These are phyloP conservation scores for Leucoma salicis DNA, from an alignment of 2,888 invertebrate genomes.

Conservation along the genomic window DNA sequence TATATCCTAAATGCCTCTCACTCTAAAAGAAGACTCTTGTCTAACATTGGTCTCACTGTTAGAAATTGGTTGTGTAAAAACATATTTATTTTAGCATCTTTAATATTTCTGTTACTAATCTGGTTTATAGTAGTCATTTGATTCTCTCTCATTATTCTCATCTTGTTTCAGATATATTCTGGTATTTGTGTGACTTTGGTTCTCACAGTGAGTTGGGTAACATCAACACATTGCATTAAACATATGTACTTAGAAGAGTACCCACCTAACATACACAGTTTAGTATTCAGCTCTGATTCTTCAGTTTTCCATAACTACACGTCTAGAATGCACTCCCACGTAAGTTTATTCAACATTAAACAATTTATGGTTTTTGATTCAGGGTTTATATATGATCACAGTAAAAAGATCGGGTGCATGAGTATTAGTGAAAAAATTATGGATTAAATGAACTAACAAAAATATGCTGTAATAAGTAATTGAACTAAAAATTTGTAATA, in stretches of 20 bases:
- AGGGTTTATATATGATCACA: too few relatives aligned
- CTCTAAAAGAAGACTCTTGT: too few relatives aligned
- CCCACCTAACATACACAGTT: slow-evolving; percentile 54
- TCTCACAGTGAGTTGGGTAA: slow-evolving; percentile 95
- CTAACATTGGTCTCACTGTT: too few relatives aligned
- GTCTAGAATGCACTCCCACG: slow-evolving; percentile 54
- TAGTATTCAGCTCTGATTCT: slow-evolving; percentile 70
- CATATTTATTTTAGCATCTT: too few relatives aligned
- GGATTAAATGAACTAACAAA: too few relatives aligned
- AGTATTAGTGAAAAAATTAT: too few relatives aligned
- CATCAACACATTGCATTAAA: slow-evolving; percentile 95
- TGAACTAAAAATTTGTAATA: too few relatives aligned
- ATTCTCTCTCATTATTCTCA: not conserved
- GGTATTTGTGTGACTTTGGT: slow-evolving; percentile 93
- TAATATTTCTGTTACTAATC: not conserved
- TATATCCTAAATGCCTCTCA: too few relatives aligned
- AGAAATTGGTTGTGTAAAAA: too few relatives aligned
- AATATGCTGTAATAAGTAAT: too few relatives aligned
- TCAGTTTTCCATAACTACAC: slow-evolving; percentile 56
- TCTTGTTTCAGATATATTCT: slow-evolving; percentile 87
- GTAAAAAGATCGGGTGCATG: too few relatives aligned
- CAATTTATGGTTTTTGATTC: not conserved
- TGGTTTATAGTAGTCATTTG: not conserved
- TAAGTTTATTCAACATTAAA: slow-evolving; percentile 37
- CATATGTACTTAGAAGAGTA: slow-evolving; percentile 87